These are phyloP conservation scores for Sturnus vulgaris DNA, from an alignment of 2,113 vertebrate genomes.

Conservation along the genomic window DNA sequence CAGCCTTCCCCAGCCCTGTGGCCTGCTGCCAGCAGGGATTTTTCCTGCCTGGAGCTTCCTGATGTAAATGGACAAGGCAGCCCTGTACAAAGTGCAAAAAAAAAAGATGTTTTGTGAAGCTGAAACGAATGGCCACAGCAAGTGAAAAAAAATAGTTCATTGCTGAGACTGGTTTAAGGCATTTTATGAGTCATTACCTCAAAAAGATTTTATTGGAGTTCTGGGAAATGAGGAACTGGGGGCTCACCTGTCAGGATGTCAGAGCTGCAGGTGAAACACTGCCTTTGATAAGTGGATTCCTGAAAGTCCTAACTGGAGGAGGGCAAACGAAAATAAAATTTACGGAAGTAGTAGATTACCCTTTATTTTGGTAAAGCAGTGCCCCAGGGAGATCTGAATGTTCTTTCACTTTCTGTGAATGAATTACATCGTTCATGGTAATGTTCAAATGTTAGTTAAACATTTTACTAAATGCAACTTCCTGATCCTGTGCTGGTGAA, in stretches of 20 bases:
- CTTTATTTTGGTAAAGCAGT: neutral
- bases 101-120: neutral
- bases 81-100: neutral
- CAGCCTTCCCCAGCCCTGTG: neutral
- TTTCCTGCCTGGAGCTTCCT: neutral
- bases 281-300: neutral
- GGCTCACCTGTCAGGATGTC: neutral
- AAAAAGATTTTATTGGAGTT: neutral
- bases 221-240: conserved; percentile 19
- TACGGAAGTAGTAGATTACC: neutral
- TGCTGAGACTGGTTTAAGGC: neutral
- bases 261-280: neutral
- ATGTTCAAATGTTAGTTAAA: neutral
- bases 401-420: conserved; percentile 11
- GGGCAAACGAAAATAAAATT: neutral
- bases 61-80: neutral
- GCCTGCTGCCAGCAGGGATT: neutral
- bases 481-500: neutral
- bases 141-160: neutral
- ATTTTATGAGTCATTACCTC: conserved; percentile 20
- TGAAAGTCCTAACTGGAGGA: neutral
- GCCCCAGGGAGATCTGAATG: neutral
- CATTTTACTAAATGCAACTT: neutral
- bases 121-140: neutral
- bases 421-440: neutral